phyloP scores from a whole-genome alignment of 2,888 invertebrate genomes.

The Heliconius hortense region DNA sequence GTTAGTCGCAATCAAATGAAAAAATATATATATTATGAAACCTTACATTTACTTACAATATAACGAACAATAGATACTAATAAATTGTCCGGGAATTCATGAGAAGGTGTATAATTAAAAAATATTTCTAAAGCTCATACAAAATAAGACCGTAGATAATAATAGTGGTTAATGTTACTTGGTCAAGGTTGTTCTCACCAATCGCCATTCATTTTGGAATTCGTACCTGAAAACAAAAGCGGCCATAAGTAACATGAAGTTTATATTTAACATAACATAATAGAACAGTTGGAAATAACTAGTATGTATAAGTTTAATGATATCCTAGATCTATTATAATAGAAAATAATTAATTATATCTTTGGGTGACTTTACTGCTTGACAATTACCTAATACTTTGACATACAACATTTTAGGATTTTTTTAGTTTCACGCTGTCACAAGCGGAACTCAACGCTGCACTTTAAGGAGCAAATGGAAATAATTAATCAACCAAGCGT shows the following conservation, averaged over 20 bases:
- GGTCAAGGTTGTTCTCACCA: constrained; percentile 42
- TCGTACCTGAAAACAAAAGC: constrained; percentile 50
- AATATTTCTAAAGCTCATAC: constrained; percentile 1
- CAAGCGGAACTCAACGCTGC: too few relatives aligned
- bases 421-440: too few relatives aligned
- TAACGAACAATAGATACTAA: constrained; percentile 9
- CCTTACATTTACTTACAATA: background rate
- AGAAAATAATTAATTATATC: background rate
- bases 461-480: too few relatives aligned
- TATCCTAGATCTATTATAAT: background rate
- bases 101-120: constrained; percentile 7
- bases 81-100: constrained; percentile 4
- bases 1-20: background rate
- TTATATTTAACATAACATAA: constrained; percentile 33
- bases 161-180: constrained; percentile 25
- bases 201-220: constrained; percentile 20
- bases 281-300: background rate
- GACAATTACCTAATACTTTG: background rate
- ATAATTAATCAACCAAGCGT: too few relatives aligned
- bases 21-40: background rate
- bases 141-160: constrained; percentile 16
- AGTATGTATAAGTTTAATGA: too few relatives aligned
- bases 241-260: constrained; percentile 27
- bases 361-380: background rate
- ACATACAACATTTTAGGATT: too few relatives aligned